Evolutionary conservation across 2,797 vertebrate genomes (phyloP), one percentile per base, ranked within the genome.

Genomic region (Sebastes glaucus): DNA sequence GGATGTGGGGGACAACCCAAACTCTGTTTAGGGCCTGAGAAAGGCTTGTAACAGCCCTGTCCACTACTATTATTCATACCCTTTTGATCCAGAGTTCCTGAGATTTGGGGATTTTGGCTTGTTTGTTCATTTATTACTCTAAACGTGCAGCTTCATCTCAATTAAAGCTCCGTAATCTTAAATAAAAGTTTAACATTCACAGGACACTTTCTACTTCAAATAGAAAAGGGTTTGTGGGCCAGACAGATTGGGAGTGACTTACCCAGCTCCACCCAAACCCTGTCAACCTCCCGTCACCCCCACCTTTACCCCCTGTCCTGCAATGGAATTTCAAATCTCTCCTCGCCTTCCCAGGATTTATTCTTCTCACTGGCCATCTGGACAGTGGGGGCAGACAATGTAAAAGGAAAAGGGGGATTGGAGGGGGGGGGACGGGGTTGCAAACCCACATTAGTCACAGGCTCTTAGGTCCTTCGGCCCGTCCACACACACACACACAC

Each of bases 381-480:
- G 95, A 95, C 93, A 87, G 85, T 88, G 94, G 92, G 94, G 77
- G 82, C 95, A 92, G 88, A 97, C 96, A 97, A 96, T 95, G 95
- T 82, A 82, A 89, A 89, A 87, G 78, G 84, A 84, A 90, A 88
- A 82, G 53, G 82, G 83, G 88, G 75, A 18, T 56, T 77, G 72
- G 22, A 69, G 32, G 69, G 33, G 74, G 28, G 72, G 32, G 4
- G 7, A 7, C 20, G n/a, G 78, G 86, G 82, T 53, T 86, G 85
- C 89, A 90, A 90, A 90, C 77, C 84, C 81, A 61, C 92, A 95
- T 97, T 96, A 97, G 96, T 97, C 97, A 97, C 96, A 97, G 94
- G 91, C 95, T 96, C 94, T 93, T 93, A 86, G 82, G 93, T 88
- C 91, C 96, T 93, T 91, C 85, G 90, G 87, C 87, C 78, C 71